Evolutionary conservation across 1,140 invertebrate genomes (phyloP).

Genomic region (Nylanderia fulva): DNA sequence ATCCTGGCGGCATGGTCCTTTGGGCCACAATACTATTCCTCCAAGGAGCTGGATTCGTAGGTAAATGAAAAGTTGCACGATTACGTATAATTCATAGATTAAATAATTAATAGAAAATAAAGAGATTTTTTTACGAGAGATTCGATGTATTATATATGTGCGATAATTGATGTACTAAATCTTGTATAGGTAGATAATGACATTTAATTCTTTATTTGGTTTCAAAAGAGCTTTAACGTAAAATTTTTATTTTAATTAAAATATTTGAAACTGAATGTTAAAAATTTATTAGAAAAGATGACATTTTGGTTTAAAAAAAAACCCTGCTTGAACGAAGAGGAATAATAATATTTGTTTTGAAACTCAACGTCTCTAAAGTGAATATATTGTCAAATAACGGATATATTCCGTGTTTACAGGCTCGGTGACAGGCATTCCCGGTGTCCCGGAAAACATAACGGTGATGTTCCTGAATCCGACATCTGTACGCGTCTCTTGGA

Average conservation of each 20-base stretch:
- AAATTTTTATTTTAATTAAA: neutral
- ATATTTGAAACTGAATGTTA: neutral
- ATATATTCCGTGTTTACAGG: constrained; percentile 85
- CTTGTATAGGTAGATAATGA: neutral
- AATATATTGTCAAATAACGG: neutral
- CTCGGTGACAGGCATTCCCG: constrained; percentile 90
- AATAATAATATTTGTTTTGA: neutral
- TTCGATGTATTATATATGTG: neutral
- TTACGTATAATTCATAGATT: neutral
- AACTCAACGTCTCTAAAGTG: neutral
- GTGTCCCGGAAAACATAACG: constrained; percentile 93
- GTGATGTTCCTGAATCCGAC: constrained; percentile 94
- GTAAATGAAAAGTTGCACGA: constrained; percentile 69
- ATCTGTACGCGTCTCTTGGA: constrained; percentile 93
- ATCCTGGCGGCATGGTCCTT: constrained; percentile 85
- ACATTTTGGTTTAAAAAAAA: neutral
- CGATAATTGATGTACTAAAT: neutral
- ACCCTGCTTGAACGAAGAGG: neutral
- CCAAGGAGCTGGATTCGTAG: constrained; percentile 85
- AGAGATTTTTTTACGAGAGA: neutral
- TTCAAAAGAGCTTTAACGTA: neutral
- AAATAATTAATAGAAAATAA: neutral
- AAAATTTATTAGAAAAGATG: neutral
- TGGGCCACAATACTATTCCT: constrained; percentile 86
- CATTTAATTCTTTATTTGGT: neutral